phyloP scores from a whole-genome alignment of 2,797 vertebrate species.

The Okamejei kenojei region DNA sequence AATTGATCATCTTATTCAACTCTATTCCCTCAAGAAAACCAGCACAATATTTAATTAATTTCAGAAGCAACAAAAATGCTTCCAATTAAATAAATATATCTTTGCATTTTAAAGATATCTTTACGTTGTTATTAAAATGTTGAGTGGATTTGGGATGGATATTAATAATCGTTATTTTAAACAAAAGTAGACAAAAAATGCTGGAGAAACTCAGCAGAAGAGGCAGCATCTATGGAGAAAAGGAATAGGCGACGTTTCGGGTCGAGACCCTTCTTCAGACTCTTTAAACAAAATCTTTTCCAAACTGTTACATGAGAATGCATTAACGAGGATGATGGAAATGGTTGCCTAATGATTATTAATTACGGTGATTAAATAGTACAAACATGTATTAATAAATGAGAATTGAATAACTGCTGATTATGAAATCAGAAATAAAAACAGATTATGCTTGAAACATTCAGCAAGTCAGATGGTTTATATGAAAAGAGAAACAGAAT shows the following conservation, averaged over 20 bases:
- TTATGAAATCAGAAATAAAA: too few species aligned
- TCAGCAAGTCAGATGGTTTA: too few species aligned
- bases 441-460: too few species aligned
- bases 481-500: too few species aligned
- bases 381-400: too few species aligned
- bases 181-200: too few species aligned
- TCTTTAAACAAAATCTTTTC: not conserved
- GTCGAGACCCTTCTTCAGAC: too few species aligned
- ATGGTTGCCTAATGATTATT: not conserved
- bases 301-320: not conserved
- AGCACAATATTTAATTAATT: not conserved
- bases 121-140: not conserved
- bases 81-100: not conserved
- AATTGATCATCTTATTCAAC: not conserved
- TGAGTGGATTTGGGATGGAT: not conserved
- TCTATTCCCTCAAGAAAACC: not conserved
- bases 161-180: not conserved
- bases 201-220: too few species aligned
- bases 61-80: not conserved
- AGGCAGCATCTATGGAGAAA: too few species aligned
- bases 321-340: not conserved
- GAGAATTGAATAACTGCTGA: too few species aligned
- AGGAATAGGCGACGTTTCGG: too few species aligned
- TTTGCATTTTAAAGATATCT: not conserved
- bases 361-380: not conserved